Conservation (phyloP, 2,113 vertebrate species). For the Phodopus roborovskii region DNA sequence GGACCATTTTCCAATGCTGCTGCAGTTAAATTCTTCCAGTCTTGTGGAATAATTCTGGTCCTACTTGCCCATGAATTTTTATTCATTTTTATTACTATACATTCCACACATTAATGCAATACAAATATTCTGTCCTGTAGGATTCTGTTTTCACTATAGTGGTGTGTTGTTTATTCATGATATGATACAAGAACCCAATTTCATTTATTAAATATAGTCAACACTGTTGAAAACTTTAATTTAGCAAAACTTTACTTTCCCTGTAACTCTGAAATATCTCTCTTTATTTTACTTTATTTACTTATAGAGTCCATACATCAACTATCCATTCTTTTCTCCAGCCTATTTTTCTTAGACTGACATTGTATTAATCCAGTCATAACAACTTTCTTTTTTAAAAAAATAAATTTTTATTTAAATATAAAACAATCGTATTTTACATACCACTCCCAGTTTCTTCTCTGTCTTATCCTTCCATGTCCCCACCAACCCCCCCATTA, state of each 20-base stretch:
- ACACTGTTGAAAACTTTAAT: background rate
- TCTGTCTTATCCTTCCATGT: too few relatives aligned
- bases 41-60: too few relatives aligned
- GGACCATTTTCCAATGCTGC: too few relatives aligned
- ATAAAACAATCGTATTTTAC: too few relatives aligned
- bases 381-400: background rate
- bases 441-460: too few relatives aligned
- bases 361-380: background rate
- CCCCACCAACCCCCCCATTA: too few relatives aligned
- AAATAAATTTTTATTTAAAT: too few relatives aligned
- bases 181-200: background rate
- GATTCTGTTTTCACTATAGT: background rate
- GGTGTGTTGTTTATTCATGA: background rate
- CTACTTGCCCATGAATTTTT: too few relatives aligned
- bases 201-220: background rate
- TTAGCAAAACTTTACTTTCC: constrained; percentile 13
- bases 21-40: too few relatives aligned
- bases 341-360: background rate
- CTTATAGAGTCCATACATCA: background rate
- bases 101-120: background rate
- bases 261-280: background rate
- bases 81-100: background rate
- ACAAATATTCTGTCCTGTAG: background rate
- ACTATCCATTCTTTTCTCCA: background rate
- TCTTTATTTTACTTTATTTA: constrained; percentile 19